These are phyloP conservation scores for Brachymystax lenok DNA, from an alignment of 2,797 vertebrate species.

Conservation along the genomic window DNA sequence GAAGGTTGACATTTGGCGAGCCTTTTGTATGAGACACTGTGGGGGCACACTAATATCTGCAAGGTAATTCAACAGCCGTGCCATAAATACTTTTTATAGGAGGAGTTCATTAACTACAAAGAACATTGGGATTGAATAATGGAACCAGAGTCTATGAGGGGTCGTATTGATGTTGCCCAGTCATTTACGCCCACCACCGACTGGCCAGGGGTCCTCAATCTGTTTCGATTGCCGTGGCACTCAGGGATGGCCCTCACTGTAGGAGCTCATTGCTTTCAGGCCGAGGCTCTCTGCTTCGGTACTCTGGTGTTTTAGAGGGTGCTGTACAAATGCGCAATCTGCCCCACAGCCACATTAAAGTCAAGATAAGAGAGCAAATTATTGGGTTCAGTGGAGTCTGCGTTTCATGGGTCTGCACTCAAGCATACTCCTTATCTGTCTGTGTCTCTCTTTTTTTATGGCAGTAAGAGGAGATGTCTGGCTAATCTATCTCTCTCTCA, in stretches of 20 bases:
- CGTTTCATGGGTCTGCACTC: conserved; percentile 28
- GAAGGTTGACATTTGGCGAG: conserved; percentile 10
- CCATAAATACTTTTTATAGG: conserved; percentile 31
- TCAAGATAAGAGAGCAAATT: conserved; percentile 49
- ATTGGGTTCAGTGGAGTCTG: conserved; percentile 39
- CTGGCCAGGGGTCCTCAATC: conserved; percentile 37
- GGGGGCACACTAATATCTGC: conserved; percentile 33
- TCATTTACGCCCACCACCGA: conserved; percentile 54
- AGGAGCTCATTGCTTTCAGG: conserved; percentile 23
- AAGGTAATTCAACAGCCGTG: conserved; percentile 45
- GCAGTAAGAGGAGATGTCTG: not conserved
- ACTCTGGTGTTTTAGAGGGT: conserved; percentile 28
- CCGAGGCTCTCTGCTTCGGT: conserved; percentile 39
- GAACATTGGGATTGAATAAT: conserved; percentile 54
- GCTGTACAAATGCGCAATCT: conserved; percentile 3
- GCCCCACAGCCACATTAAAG: conserved; percentile 27
- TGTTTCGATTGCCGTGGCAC: conserved; percentile 55
- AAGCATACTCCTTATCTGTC: conserved; percentile 45
- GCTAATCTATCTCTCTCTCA: not conserved
- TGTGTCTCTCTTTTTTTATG: not conserved
- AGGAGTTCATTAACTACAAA: conserved; percentile 59
- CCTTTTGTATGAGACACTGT: conserved; percentile 42
- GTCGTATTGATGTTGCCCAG: conserved; percentile 50
- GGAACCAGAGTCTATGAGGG: conserved; percentile 33
- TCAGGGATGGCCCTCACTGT: conserved; percentile 34